Evolutionary conservation across 2,797 vertebrate species (phyloP).

Genomic region (Tapera naevia): DNA sequence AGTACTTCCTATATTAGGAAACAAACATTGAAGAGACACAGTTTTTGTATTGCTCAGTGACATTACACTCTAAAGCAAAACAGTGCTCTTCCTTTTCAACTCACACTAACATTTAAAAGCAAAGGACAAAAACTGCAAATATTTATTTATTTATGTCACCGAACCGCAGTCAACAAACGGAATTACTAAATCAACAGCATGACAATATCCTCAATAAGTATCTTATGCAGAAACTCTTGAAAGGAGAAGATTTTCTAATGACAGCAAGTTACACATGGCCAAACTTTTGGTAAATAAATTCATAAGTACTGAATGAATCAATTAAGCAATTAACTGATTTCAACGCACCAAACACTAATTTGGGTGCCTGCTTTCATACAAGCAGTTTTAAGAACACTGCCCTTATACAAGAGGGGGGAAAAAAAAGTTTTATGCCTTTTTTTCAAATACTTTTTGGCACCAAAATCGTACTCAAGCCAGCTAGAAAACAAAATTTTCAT

Average conservation of each 20-base stretch:
- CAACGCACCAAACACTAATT: neutral
- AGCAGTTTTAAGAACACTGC: neutral
- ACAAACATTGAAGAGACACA: neutral
- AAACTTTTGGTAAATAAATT: conserved; percentile 24
- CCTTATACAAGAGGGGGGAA: neutral
- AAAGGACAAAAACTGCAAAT: neutral
- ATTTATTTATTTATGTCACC: neutral
- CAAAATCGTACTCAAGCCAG: neutral
- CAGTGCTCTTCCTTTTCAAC: neutral
- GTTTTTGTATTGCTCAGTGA: neutral
- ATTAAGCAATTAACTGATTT: conserved; percentile 1
- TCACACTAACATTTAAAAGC: neutral
- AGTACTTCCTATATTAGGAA: neutral
- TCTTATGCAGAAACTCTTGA: neutral
- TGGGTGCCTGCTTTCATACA: neutral
- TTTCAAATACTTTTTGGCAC: neutral
- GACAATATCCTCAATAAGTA: neutral
- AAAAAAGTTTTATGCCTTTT: neutral
- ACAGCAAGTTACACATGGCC: neutral
- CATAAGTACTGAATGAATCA: neutral
- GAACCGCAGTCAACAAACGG: neutral
- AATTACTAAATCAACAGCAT: neutral
- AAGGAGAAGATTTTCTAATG: neutral
- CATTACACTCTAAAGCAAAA: neutral
- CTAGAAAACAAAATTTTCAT: neutral